phyloP scores from a whole-genome alignment of 2,888 invertebrate genomes.

The Taenaris catops region DNA sequence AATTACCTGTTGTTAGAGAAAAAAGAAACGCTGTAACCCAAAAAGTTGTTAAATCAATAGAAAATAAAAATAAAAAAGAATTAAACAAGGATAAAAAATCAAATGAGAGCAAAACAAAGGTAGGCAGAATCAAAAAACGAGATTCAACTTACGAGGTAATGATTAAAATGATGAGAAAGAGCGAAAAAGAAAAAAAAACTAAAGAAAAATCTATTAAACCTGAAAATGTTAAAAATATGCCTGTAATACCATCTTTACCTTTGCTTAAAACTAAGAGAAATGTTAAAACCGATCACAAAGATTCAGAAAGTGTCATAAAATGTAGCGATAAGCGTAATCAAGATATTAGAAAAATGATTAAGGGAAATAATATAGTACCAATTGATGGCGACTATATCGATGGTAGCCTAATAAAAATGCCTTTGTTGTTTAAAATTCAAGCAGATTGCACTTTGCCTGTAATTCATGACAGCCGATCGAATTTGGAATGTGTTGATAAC shows the following conservation, averaged over 20 bases:
- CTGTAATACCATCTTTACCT: slow-evolving; percentile 18
- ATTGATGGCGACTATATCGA: slow-evolving; percentile 15
- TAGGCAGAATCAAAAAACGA: background rate
- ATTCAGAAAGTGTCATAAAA: slow-evolving; percentile 30
- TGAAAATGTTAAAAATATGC: slow-evolving; percentile 25
- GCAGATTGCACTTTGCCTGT: slow-evolving; percentile 7
- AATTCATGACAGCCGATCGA: slow-evolving; percentile 6
- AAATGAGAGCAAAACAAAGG: background rate
- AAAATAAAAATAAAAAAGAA: background rate
- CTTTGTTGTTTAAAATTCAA: slow-evolving; percentile 26
- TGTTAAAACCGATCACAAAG: slow-evolving; percentile 10
- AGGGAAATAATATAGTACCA: slow-evolving; percentile 28
- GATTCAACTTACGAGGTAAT: slow-evolving; percentile 23
- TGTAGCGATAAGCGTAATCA: slow-evolving; percentile 21
- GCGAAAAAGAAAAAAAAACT: slow-evolving; percentile 17
- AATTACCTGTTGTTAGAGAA: background rate
- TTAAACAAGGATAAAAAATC: background rate
- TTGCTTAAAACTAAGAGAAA: slow-evolving; percentile 9
- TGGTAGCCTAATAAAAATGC: slow-evolving; percentile 12
- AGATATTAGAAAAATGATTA: slow-evolving; percentile 29
- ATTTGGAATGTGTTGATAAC: background rate
- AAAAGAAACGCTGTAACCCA: background rate
- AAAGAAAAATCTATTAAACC: slow-evolving; percentile 14
- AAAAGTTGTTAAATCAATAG: background rate
- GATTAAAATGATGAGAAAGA: slow-evolving; percentile 26